A percentile compares a stretch with the other conserved stretches of the same genome.
Evolutionary conservation across 2,113 vertebrate genomes (phyloP).

Genomic region (Mastomys natalensis): DNA sequence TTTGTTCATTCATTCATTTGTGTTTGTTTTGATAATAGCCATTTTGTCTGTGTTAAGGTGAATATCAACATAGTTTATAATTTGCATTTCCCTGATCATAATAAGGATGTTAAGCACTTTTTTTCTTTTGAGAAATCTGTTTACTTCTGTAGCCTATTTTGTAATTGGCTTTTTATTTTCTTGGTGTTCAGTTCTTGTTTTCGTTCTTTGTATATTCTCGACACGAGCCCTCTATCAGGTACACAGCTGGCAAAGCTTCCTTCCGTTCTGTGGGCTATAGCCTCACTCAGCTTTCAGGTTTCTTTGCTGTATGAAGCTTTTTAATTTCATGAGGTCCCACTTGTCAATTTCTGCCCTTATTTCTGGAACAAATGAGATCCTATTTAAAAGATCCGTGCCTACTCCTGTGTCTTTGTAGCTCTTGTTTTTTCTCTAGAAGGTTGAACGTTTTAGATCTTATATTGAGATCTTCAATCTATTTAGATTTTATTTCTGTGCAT

Average conservation of each 20-base stretch:
- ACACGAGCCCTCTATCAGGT: neutral
- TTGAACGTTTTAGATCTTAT: neutral
- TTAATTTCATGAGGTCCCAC: neutral
- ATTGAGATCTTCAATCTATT: neutral
- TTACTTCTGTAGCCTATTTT: neutral
- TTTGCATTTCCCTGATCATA: neutral
- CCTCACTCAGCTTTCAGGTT: neutral
- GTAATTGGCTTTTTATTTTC: neutral
- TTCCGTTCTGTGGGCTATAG: neutral
- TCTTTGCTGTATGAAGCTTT: neutral
- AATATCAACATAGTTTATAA: neutral
- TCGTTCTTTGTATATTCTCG: neutral
- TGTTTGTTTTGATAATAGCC: neutral
- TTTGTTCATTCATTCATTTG: no score
- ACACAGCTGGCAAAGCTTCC: neutral
- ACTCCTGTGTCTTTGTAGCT: neutral
- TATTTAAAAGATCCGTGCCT: neutral
- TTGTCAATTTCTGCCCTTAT: neutral
- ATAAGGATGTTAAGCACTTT: neutral
- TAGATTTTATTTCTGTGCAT: neutral
- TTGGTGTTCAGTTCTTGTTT: neutral
- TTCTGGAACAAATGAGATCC: neutral
- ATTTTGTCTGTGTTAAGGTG: neutral
- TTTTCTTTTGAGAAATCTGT: neutral
- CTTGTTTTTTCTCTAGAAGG: no score